phyloP scores from a whole-genome alignment of 2,113 vertebrate species.

The Notarius lentiginosus region DNA sequence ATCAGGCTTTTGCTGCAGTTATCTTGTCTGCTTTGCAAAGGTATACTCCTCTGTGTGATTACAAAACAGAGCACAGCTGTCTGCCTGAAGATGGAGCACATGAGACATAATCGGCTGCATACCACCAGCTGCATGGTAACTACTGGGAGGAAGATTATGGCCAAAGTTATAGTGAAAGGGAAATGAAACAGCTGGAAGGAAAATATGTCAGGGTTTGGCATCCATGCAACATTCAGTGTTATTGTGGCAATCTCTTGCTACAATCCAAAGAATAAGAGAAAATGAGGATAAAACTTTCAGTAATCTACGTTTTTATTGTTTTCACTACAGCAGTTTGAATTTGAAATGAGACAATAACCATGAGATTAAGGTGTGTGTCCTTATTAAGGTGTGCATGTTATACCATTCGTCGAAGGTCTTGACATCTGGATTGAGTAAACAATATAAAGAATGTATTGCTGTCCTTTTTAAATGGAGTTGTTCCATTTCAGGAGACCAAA shows the following conservation, averaged over 20 bases:
- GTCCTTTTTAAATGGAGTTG: neutral
- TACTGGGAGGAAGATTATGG: conserved; percentile 1
- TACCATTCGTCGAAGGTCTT: neutral
- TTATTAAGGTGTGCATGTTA: neutral
- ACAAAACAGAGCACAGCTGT: conserved; percentile 10
- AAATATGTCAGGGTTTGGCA: conserved; percentile 19
- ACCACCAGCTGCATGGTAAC: conserved; percentile 37
- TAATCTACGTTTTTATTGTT: neutral
- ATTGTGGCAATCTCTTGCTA: neutral
- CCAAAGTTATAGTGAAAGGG: neutral
- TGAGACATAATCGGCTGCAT: conserved; percentile 15
- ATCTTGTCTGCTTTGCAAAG: neutral
- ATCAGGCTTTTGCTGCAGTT: neutral
- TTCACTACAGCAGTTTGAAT: neutral
- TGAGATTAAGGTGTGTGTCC: conserved; percentile 1
- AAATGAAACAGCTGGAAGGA: conserved; percentile 26
- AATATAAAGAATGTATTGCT: neutral
- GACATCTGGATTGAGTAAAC: neutral
- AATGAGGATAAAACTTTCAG: neutral
- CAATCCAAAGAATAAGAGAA: neutral
- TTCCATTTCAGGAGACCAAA: neutral
- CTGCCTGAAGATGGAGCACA: conserved; percentile 51
- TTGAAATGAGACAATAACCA: conserved; percentile 16
- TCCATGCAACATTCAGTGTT: conserved; percentile 11
- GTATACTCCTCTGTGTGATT: neutral